Conservation (phyloP, 2,113 vertebrate genomes). For the Bubo scandiacus region DNA sequence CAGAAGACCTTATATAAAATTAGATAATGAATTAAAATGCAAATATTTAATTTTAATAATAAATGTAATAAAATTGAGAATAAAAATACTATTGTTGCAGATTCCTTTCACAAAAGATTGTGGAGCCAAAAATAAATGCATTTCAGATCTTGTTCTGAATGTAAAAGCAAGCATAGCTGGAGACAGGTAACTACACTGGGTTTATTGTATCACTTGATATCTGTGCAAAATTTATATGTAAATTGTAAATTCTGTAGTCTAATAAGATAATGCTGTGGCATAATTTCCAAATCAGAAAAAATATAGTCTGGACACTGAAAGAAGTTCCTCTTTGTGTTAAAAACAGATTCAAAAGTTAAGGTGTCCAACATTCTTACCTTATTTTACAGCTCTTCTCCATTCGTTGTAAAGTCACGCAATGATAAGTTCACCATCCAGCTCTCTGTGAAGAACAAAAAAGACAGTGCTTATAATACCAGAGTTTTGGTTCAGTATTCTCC, state of each 20-base stretch:
- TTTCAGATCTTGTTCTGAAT: conserved; percentile 84
- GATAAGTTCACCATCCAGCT: conserved; percentile 85
- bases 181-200: conserved; percentile 60
- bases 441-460: conserved; percentile 82
- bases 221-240: neutral
- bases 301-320: neutral
- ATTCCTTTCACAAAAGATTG: conserved; percentile 93
- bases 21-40: neutral
- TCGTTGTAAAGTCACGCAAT: conserved; percentile 79
- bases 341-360: neutral
- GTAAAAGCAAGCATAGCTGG: conserved; percentile 74
- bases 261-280: neutral
- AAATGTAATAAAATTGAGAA: neutral
- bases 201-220: neutral
- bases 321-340: neutral
- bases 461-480: conserved; percentile 94
- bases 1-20: neutral
- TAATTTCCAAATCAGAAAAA: neutral
- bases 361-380: neutral
- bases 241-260: neutral
- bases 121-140: conserved; percentile 85
- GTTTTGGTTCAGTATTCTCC: conserved; percentile 83
- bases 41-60: neutral
- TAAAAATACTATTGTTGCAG: conserved; percentile 69
- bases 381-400: conserved; percentile 68